A percentile compares a stretch with the other conserved stretches of the same genome.
Conservation (phyloP, 2,113 vertebrate species). For the Chelonoidis abingdonii region DNA sequence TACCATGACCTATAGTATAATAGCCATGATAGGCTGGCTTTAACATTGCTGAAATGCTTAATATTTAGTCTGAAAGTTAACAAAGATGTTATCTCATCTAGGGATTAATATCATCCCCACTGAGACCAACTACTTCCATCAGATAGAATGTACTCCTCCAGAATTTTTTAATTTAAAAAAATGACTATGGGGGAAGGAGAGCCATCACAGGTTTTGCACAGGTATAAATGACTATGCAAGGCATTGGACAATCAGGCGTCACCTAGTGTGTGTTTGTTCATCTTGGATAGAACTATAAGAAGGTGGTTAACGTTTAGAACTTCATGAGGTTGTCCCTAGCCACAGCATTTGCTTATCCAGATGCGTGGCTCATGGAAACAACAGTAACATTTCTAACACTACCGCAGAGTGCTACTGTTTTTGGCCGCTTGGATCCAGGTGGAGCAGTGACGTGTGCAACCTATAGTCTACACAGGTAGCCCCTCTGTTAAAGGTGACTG, state of each 20-base stretch:
- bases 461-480: neutral
- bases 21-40: constrained; percentile 35
- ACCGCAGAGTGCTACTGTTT: neutral
- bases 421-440: neutral
- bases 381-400: neutral
- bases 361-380: neutral
- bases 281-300: neutral
- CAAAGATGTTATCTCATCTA: constrained; percentile 51
- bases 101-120: constrained; percentile 34
- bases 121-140: constrained; percentile 44
- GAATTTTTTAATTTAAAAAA: constrained; percentile 28
- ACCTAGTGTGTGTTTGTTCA: neutral
- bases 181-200: neutral
- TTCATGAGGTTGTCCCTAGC: neutral
- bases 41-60: constrained; percentile 47
- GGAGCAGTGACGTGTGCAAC: neutral
- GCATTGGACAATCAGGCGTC: neutral
- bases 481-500: neutral
- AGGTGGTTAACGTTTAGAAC: neutral
- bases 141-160: constrained; percentile 40
- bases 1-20: constrained; percentile 41
- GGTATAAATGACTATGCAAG: neutral
- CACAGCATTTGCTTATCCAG: neutral
- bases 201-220: neutral
- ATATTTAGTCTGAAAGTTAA: constrained; percentile 67